Conservation (phyloP, 2,113 vertebrate genomes). For the Channa argus region DNA sequence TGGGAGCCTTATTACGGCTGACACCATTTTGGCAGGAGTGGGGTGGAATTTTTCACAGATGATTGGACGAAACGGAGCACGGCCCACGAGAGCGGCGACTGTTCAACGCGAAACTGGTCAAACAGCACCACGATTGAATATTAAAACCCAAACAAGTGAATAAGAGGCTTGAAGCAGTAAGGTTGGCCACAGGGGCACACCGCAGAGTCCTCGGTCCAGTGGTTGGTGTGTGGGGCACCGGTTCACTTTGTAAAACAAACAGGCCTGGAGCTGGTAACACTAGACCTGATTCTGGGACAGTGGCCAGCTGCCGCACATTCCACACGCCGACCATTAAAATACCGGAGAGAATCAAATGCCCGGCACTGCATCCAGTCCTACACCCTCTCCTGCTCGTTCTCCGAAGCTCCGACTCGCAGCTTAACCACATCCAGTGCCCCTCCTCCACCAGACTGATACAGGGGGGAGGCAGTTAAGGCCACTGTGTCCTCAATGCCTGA, state of each 20-base stretch:
- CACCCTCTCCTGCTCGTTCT: slow-evolving; percentile 56
- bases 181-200: slow-evolving; percentile 11
- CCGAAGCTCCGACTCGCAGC: slow-evolving; percentile 55
- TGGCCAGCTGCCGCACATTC: slow-evolving; percentile 83
- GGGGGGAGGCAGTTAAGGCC: slow-evolving; percentile 52
- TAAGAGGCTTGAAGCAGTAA: slow-evolving; percentile 22
- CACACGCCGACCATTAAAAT: slow-evolving; percentile 85
- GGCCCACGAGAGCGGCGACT: slow-evolving; percentile 9
- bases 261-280: slow-evolving; percentile 78
- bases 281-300: slow-evolving; percentile 75
- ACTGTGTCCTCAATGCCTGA: slow-evolving; percentile 15
- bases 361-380: slow-evolving; percentile 48
- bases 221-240: slow-evolving; percentile 50
- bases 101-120: slow-evolving; percentile 33
- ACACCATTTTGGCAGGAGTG: slow-evolving; percentile 63
- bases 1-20: slow-evolving; percentile 61
- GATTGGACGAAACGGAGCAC: slow-evolving; percentile 33
- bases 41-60: slow-evolving; percentile 57
- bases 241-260: slow-evolving; percentile 86
- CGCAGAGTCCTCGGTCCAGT: slow-evolving; percentile 27
- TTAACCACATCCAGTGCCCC: slow-evolving; percentile 34
- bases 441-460: slow-evolving; percentile 20
- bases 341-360: slow-evolving; percentile 79
- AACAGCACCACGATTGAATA: slow-evolving; percentile 38
- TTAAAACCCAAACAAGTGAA: slow-evolving; percentile 45